Conservation (phyloP, 2,113 vertebrate genomes). For the Nerophis lumbriciformis region DNA sequence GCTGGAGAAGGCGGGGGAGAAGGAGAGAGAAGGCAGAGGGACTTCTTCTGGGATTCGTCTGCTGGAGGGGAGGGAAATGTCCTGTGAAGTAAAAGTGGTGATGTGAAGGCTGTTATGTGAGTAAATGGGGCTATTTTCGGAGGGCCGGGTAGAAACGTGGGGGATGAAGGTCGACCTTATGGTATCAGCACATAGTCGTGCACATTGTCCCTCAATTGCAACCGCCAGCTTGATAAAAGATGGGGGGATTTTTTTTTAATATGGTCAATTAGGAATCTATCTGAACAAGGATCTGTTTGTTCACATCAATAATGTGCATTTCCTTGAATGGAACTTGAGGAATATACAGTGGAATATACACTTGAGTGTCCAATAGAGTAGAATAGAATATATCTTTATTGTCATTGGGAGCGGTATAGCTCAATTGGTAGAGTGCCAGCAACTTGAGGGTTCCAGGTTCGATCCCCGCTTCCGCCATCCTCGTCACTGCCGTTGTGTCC, state of each 20-base stretch:
- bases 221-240: constrained; percentile 13
- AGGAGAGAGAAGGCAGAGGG: constrained; percentile 8
- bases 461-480: too few species aligned
- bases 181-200: constrained; percentile 54
- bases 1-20: constrained; percentile 10
- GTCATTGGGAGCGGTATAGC: too few species aligned
- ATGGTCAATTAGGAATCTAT: constrained; percentile 3
- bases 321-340: too few species aligned
- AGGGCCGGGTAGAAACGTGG: constrained; percentile 51
- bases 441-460: too few species aligned
- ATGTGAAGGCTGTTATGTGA: constrained; percentile 57
- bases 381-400: too few species aligned
- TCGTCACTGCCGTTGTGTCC: too few species aligned
- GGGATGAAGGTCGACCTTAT: constrained; percentile 52
- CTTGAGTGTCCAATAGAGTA: too few species aligned
- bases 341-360: too few species aligned
- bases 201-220: constrained; percentile 30
- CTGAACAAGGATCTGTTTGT: not conserved
- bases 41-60: constrained; percentile 55
- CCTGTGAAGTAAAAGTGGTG: constrained; percentile 60
- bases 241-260: constrained; percentile 10
- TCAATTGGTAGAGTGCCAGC: too few species aligned
- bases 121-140: constrained; percentile 68
- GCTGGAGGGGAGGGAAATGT: constrained; percentile 54
- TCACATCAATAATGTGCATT: too few species aligned